phyloP scores from a whole-genome alignment of 2,113 vertebrate species.

The Dipodomys merriami region DNA sequence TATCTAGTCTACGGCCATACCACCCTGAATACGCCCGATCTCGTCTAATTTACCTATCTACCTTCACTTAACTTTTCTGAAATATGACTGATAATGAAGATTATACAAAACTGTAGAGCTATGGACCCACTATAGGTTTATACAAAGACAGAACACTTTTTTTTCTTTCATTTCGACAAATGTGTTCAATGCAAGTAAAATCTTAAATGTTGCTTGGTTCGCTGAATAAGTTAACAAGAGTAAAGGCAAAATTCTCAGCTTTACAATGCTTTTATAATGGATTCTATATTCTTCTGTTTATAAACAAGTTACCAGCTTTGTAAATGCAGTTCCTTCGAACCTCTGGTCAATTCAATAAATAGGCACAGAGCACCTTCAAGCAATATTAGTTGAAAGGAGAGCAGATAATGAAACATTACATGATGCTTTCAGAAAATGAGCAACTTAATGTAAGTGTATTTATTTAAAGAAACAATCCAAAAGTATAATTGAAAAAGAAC shows the following conservation, averaged over 20 bases:
- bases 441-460: slow-evolving; percentile 16
- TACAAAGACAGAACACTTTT: background rate
- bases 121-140: background rate
- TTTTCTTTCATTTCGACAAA: slow-evolving; percentile 1
- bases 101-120: background rate
- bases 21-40: too few species aligned
- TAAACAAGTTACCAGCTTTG: background rate
- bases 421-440: slow-evolving; percentile 29
- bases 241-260: background rate
- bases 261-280: background rate
- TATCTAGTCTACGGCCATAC: too few species aligned
- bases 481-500: slow-evolving; percentile 9
- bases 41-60: background rate
- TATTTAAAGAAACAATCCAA: background rate
- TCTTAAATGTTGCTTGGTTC: background rate
- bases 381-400: background rate
- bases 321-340: slow-evolving; percentile 8
- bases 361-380: background rate
- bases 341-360: background rate
- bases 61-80: background rate
- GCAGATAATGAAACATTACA: background rate
- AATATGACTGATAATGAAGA: background rate
- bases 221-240: background rate
- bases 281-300: background rate
- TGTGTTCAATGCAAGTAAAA: slow-evolving; percentile 10